Evolutionary conservation across 2,113 vertebrate species (phyloP), one percentile per base, ranked within the genome.

Genomic region (Condylura cristata): DNA sequence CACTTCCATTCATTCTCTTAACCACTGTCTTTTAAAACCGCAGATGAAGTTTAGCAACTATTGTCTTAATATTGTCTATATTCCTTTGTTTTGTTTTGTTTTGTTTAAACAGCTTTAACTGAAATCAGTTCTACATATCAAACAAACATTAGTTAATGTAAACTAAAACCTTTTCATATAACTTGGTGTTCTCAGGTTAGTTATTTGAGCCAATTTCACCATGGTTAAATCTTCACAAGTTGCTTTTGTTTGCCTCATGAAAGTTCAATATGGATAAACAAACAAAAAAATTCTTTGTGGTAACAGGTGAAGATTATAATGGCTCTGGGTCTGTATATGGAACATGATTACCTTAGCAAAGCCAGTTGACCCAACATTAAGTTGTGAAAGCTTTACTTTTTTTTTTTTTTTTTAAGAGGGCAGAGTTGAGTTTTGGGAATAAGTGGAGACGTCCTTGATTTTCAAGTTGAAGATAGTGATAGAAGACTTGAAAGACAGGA

Each of bases 201-300:
- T 92, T 86, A 85, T 97, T 95, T 96, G 96, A 96, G 92, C 74
- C 95, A 71, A 97, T 97, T 94, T 76, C 53, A 90, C 96, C 92
- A 75, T 97, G 96, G 94, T 95, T 97, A 84, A 74, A 90, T 87
- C 86, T 96, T 97, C 86, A 74, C 94, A 89, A 48, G 79, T 98
- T 97, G 90, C 93, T 93, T 97, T 98, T 97, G 89, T 98, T 97
- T 97, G 89, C 82, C 79, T 96, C 78, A 4, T 96, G 24, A 61
- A 96, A 97, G 84, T 84, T 89, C 74, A 96, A 44, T 37, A 61
- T 81, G 71, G 80, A 92, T 97, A 97, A 98, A 97, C 75, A 95
- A 94, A 91, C 79, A 96, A 93, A 95, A 96, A 86, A 94, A 79
- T 97, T 96, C 92, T 97, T 97, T 97, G 95, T 97, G 96, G 95